Conservation (phyloP, 2,113 vertebrate species). For the Montifringilla adamsi region DNA sequence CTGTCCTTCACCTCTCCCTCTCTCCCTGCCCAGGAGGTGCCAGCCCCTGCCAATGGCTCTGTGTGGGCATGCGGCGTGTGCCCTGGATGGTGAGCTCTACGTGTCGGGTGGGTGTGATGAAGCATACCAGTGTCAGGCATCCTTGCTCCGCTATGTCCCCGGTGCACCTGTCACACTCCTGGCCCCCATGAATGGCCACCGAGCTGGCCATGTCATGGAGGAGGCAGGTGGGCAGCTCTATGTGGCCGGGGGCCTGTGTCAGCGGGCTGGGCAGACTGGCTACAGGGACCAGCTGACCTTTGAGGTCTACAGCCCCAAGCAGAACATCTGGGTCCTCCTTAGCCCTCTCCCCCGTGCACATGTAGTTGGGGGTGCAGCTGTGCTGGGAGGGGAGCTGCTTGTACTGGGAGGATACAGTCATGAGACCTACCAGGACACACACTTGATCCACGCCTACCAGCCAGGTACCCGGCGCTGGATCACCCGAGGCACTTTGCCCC, state of each 20-base stretch:
- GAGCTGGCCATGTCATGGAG: slow-evolving; percentile 79
- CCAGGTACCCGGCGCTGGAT: slow-evolving; percentile 72
- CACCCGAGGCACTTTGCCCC: slow-evolving; percentile 72
- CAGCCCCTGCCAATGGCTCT: slow-evolving; percentile 69
- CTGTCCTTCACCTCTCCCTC: not conserved
- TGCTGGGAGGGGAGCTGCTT: slow-evolving; percentile 72
- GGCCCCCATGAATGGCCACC: slow-evolving; percentile 71
- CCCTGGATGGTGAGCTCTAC: slow-evolving; percentile 72
- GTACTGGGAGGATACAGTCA: slow-evolving; percentile 79
- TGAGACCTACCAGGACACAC: slow-evolving; percentile 71
- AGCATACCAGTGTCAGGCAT: slow-evolving; percentile 37
- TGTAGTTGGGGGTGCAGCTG: slow-evolving; percentile 69
- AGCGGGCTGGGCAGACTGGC: slow-evolving; percentile 33
- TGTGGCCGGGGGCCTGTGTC: slow-evolving; percentile 74
- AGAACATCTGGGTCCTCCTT: slow-evolving; percentile 69
- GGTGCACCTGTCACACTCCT: slow-evolving; percentile 40
- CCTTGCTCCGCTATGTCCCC: slow-evolving; percentile 70
- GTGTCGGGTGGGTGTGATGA: slow-evolving; percentile 73
- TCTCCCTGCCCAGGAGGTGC: slow-evolving; percentile 62
- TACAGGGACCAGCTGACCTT: slow-evolving; percentile 75
- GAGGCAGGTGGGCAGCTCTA: slow-evolving; percentile 70
- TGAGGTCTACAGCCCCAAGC: slow-evolving; percentile 71
- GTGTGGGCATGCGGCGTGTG: slow-evolving; percentile 74
- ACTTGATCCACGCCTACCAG: slow-evolving; percentile 76
- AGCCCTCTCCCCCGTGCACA: slow-evolving; percentile 74